Evolutionary conservation across 2,797 vertebrate genomes (phyloP).

Genomic region (Tragelaphus eurycerus): DNA sequence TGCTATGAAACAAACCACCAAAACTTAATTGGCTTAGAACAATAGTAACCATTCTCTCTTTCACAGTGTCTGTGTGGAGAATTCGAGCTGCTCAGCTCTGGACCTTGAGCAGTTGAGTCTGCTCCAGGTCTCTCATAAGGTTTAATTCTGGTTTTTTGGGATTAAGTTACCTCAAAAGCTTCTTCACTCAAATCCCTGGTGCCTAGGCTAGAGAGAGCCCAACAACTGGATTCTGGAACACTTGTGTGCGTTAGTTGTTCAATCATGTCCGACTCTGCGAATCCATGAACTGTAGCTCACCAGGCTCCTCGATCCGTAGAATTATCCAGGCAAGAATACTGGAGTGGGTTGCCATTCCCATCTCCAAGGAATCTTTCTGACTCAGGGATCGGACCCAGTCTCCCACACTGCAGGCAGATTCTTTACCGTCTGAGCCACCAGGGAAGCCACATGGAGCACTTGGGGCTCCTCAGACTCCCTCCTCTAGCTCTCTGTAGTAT

Average conservation of each 20-base stretch:
- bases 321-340: background rate
- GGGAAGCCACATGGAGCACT: background rate
- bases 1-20: background rate
- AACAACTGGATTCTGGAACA: background rate
- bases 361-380: background rate
- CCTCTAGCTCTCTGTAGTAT: background rate
- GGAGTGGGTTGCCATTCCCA: background rate
- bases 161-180: background rate
- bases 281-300: background rate
- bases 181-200: background rate
- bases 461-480: background rate
- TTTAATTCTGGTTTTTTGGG: background rate
- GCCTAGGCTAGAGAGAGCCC: background rate
- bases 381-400: background rate
- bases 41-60: background rate
- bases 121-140: background rate
- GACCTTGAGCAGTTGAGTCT: background rate
- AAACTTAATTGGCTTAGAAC: background rate
- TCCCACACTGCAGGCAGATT: background rate
- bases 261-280: background rate
- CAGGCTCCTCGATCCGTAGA: background rate
- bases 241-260: background rate
- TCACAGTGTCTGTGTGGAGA: background rate
- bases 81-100: background rate
- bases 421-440: background rate